Conservation (phyloP, 2,888 invertebrate genomes). For the Pteria penguin region DNA sequence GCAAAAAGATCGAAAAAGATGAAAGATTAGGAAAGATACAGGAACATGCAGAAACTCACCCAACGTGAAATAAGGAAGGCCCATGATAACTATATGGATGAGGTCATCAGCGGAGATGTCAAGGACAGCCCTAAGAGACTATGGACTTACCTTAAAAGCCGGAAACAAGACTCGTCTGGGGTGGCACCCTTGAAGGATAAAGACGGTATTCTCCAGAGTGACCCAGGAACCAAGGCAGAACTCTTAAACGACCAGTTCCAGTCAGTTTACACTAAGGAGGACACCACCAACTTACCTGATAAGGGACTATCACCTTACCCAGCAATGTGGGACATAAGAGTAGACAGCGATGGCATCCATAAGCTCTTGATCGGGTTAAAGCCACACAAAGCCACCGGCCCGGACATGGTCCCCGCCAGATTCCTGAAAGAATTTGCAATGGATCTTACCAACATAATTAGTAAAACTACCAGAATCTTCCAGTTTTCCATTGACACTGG, state of each 20-base stretch:
- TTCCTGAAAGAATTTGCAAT: neutral
- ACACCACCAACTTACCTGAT: neutral
- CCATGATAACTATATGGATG: constrained; percentile 2
- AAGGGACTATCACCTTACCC: neutral
- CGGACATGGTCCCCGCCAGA: constrained; percentile 1
- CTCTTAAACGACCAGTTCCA: constrained; percentile 9
- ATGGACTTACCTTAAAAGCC: constrained; percentile 3
- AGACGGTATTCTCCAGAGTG: neutral
- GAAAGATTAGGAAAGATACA: constrained; percentile 2
- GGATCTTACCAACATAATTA: neutral
- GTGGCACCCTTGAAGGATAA: neutral
- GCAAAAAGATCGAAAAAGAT: neutral
- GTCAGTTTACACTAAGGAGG: constrained; percentile 4
- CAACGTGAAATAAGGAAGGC: neutral
- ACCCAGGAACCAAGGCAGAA: constrained; percentile 5
- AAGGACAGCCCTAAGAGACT: neutral
- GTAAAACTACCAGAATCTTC: neutral
- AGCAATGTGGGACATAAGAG: neutral
- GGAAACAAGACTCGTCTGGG: neutral
- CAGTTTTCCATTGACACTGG: neutral
- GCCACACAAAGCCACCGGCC: neutral
- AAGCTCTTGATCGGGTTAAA: neutral
- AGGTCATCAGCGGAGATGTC: neutral
- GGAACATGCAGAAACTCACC: neutral
- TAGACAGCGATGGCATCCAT: neutral